Conservation (phyloP, 2,797 vertebrate species). For the Eptatretus atami region DNA sequence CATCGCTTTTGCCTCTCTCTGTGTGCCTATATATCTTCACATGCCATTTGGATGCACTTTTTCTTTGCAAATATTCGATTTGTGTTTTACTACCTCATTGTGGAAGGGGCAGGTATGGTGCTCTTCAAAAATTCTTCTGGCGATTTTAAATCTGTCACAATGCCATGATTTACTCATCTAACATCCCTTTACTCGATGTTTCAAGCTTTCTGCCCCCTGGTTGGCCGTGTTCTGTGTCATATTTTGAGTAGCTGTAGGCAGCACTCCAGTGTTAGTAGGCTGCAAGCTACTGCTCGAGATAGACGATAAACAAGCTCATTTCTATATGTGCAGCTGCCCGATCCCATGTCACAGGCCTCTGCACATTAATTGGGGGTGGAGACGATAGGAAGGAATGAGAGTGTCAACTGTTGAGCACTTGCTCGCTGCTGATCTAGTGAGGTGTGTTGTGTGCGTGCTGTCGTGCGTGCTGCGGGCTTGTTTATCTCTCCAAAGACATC, state of each 20-base stretch:
- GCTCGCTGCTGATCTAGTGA: too few relatives aligned
- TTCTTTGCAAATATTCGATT: too few relatives aligned
- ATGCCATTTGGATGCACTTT: too few relatives aligned
- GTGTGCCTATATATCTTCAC: too few relatives aligned
- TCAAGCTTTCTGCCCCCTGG: conserved; percentile 32
- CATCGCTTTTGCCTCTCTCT: too few relatives aligned
- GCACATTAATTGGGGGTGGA: conserved; percentile 1
- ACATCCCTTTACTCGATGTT: conserved; percentile 45
- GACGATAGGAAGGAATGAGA: too few relatives aligned
- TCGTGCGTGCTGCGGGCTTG: too few relatives aligned
- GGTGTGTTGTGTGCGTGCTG: too few relatives aligned
- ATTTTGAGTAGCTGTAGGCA: conserved; percentile 28
- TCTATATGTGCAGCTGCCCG: conserved; percentile 2
- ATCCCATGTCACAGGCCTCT: conserved; percentile 2
- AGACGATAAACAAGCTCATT: conserved; percentile 4
- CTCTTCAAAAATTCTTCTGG: conserved; percentile 13
- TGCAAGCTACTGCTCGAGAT: not conserved
- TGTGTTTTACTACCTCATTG: too few relatives aligned
- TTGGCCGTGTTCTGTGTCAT: conserved; percentile 33
- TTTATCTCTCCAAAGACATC: too few relatives aligned
- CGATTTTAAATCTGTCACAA: conserved; percentile 35
- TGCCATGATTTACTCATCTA: conserved; percentile 42
- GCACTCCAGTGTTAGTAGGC: conserved; percentile 1
- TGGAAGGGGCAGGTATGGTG: too few relatives aligned
- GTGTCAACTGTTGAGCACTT: not conserved